Evolutionary conservation across 2,113 vertebrate species (phyloP).

Genomic region (Rhadina sibilatrix): DNA sequence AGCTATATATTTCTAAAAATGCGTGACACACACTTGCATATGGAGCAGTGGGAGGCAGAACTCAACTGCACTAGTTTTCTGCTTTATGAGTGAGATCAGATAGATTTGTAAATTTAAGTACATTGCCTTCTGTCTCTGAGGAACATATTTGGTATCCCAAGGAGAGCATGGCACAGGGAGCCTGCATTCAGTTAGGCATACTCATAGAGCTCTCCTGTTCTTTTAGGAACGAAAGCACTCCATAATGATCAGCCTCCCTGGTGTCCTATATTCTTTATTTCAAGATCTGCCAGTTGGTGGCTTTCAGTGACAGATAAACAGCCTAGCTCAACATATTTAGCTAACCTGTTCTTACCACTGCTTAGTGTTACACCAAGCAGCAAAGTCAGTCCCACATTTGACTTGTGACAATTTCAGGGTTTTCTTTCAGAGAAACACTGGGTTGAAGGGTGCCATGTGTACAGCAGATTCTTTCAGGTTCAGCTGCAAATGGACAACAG

Average conservation of each 20-base stretch:
- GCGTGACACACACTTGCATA: rapidly evolving
- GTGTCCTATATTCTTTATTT: not conserved
- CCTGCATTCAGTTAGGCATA: not conserved
- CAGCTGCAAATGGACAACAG: not conserved
- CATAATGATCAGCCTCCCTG: rapidly evolving
- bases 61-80: not conserved
- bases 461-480: not conserved
- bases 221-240: not conserved
- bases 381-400: not conserved
- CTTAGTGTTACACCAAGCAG: not conserved
- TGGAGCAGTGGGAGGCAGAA: not conserved
- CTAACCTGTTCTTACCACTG: not conserved
- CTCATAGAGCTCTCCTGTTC: not conserved
- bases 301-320: not conserved
- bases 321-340: not conserved
- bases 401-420: rapidly evolving
- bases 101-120: not conserved
- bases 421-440: not conserved
- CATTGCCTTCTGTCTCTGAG: not conserved
- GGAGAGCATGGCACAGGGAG: not conserved
- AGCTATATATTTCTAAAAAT: not conserved
- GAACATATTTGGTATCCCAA: not conserved
- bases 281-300: too few species aligned
- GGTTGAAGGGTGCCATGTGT: not conserved
- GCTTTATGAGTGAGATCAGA: not conserved